These are phyloP conservation scores for Siphlonurus alternatus DNA, from an alignment of 2,888 invertebrate species.

Conservation along the genomic window DNA sequence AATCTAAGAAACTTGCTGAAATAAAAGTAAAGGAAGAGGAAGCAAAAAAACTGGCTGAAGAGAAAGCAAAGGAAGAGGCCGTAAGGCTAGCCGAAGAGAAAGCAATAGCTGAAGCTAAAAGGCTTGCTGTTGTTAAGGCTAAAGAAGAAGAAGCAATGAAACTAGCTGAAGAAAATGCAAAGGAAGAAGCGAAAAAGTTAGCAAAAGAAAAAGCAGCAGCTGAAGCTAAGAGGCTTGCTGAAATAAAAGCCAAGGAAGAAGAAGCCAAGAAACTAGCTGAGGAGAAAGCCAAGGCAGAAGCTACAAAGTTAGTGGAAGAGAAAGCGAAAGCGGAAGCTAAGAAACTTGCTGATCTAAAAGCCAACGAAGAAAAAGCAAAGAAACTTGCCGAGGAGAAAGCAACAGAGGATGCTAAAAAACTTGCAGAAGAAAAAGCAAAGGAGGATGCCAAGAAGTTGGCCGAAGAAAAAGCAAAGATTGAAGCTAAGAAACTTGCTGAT, in stretches of 20 bases:
- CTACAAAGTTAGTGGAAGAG: not conserved
- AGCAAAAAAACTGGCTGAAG: not conserved
- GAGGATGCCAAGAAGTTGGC: not conserved
- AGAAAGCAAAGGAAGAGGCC: not conserved
- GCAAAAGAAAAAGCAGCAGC: not conserved
- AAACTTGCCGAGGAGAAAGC: not conserved
- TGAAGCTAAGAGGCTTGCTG: not conserved
- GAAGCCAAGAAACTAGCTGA: not conserved
- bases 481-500: not conserved
- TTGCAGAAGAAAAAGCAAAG: not conserved
- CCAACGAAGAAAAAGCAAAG: not conserved
- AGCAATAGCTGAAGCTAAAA: constrained; percentile 9
- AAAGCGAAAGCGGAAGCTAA: not conserved
- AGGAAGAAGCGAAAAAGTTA: not conserved
- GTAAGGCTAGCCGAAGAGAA: constrained; percentile 3
- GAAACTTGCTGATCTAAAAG: not conserved
- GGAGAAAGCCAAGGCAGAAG: not conserved
- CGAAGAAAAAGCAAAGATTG: not conserved
- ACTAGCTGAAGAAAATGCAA: constrained; percentile 7
- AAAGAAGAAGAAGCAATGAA: constrained; percentile 10
- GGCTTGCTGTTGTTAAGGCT: constrained; percentile 11
- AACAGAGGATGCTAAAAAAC: not conserved
- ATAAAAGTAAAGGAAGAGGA: not conserved
- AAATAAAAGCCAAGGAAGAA: not conserved
- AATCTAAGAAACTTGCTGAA: too few relatives aligned